Evolutionary conservation across 2,797 vertebrate species (phyloP).

Genomic region (Peromyscus eremicus): DNA sequence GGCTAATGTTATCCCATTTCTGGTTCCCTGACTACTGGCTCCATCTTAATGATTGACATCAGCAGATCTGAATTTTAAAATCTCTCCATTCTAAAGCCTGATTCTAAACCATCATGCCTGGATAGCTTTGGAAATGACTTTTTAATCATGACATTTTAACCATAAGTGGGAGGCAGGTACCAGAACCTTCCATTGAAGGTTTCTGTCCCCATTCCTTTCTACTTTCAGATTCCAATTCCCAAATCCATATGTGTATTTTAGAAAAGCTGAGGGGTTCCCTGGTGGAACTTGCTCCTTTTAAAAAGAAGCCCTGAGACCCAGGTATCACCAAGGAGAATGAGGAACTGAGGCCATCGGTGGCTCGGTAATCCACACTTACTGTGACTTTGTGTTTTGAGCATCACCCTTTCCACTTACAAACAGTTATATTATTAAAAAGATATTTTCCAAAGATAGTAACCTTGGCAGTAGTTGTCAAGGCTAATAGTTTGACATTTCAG

Average conservation of each 20-base stretch:
- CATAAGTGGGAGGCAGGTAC: not conserved
- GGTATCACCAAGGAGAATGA: not conserved
- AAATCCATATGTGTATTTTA: not conserved
- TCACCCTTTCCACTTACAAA: constrained; percentile 84
- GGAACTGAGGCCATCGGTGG: constrained; percentile 76
- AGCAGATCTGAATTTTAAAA: not conserved
- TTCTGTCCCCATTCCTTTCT: not conserved
- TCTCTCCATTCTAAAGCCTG: not conserved
- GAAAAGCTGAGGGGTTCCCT: not conserved
- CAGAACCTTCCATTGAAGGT: not conserved
- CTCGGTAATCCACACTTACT: constrained; percentile 84
- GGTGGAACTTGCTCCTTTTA: constrained; percentile 49
- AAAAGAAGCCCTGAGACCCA: not conserved
- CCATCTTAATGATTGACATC: not conserved
- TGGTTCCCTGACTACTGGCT: not conserved
- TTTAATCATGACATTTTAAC: not conserved
- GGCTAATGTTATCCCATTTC: not conserved
- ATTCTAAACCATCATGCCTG: not conserved
- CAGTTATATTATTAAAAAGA: constrained; percentile 86
- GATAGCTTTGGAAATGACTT: not conserved
- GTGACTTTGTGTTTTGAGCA: constrained; percentile 84
- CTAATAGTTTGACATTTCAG: constrained; percentile 90
- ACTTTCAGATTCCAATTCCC: not conserved
- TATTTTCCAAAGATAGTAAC: constrained; percentile 80
- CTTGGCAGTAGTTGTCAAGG: constrained; percentile 84